A percentile compares a stretch with the other conserved stretches of the same genome.
These are phyloP conservation scores for Pseudococcus jackbeardsleyi DNA, from an alignment of 2,888 invertebrate genomes.

Conservation along the genomic window DNA sequence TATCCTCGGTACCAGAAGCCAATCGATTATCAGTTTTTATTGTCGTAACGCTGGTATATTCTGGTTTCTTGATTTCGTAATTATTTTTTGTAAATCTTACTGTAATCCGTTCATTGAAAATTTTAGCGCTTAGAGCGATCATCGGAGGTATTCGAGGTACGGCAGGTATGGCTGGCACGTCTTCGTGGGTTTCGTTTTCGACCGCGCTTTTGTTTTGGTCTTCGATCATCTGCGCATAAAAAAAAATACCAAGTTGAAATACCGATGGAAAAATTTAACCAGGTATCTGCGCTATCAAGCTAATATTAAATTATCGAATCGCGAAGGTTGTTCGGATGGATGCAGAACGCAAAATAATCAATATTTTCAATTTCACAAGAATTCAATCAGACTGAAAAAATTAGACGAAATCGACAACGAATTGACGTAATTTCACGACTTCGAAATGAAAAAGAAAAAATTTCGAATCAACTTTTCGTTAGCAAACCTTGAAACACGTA, in stretches of 20 bases:
- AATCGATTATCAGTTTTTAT: background rate
- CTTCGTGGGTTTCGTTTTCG: background rate
- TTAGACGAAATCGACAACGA: no score
- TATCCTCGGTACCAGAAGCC: background rate
- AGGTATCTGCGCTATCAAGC: no score
- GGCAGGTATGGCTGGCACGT: background rate
- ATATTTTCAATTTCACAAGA: no score
- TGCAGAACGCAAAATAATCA: no score
- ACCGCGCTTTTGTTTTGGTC: background rate
- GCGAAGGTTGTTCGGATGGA: no score
- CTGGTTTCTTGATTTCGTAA: background rate
- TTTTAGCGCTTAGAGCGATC: background rate
- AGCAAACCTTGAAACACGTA: no score
- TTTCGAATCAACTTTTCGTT: no score
- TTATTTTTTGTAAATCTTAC: background rate
- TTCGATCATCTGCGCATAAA: background rate
- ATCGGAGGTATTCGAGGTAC: background rate
- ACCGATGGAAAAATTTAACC: no score
- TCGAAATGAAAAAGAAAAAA: no score
- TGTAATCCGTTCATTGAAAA: background rate
- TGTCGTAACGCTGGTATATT: background rate
- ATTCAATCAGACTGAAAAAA: no score
- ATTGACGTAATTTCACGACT: no score
- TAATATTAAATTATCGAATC: no score
- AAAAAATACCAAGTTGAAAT: background rate